phyloP scores from a whole-genome alignment of 2,797 vertebrate genomes.

The Dicrostonyx torquatus region DNA sequence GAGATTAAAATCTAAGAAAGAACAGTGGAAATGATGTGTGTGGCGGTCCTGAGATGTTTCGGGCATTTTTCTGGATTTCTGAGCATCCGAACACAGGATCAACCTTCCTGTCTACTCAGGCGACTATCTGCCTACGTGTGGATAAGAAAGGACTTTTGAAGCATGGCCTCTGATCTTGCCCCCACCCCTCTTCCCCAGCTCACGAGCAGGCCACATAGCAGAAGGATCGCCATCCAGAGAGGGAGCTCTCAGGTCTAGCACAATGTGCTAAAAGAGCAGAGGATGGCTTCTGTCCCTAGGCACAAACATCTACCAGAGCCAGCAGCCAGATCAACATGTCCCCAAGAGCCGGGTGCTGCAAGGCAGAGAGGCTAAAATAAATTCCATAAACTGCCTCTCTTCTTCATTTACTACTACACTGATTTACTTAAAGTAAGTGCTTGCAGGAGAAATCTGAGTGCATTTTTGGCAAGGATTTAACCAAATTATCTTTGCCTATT shows the following conservation, averaged over 20 bases:
- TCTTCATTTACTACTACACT: constrained; percentile 36
- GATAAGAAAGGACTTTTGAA: not conserved
- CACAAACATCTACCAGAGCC: not conserved
- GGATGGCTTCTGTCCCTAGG: not conserved
- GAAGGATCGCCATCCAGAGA: not conserved
- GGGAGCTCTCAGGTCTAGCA: not conserved
- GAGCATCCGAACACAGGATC: not conserved
- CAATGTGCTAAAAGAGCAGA: fast-evolving
- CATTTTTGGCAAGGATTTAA: constrained; percentile 53
- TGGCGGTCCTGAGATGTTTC: not conserved
- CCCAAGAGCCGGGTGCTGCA: not conserved
- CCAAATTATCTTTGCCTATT: constrained; percentile 26
- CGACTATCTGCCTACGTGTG: not conserved
- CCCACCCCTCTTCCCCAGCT: not conserved
- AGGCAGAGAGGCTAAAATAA: not conserved
- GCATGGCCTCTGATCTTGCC: not conserved
- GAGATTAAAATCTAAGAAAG: not conserved
- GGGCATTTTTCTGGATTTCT: not conserved
- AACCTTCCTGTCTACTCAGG: not conserved
- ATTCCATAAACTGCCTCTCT: not conserved
- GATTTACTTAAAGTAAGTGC: constrained; percentile 47
- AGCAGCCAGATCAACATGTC: not conserved
- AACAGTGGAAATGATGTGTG: not conserved
- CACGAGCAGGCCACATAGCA: not conserved
- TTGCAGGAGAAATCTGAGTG: constrained; percentile 35